A percentile compares a stretch with the other conserved stretches of the same genome.
These are phyloP conservation scores for Stigmatopora nigra DNA, from an alignment of 2,113 vertebrate genomes.

Conservation along the genomic window DNA sequence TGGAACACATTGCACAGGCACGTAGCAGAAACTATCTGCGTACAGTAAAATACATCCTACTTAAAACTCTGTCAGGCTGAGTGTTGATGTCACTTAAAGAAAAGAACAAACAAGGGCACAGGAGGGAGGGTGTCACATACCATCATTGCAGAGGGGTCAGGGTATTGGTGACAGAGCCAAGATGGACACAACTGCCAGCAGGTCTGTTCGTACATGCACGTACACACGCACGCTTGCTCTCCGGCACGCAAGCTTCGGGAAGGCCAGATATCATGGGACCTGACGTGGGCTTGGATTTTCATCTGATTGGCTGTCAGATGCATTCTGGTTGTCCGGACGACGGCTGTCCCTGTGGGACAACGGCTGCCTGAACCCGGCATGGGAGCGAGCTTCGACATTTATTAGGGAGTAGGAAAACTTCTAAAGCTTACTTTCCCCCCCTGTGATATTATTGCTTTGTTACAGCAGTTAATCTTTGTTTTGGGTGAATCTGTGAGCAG, in stretches of 20 bases:
- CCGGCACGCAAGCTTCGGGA: not conserved
- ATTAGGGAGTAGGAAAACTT: conserved; percentile 36
- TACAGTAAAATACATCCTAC: not conserved
- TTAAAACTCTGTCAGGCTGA: not conserved
- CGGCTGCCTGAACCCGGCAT: conserved; percentile 26
- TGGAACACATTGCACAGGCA: not conserved
- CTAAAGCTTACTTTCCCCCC: conserved; percentile 22
- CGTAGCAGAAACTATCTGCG: not conserved
- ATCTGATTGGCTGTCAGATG: conserved; percentile 54
- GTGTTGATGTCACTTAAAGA: conserved; percentile 11
- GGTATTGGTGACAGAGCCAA: conserved; percentile 43
- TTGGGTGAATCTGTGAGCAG: not conserved
- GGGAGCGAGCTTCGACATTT: conserved; percentile 38
- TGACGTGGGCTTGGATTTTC: conserved; percentile 48
- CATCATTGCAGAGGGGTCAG: conserved; percentile 46
- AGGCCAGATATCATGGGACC: conserved; percentile 34
- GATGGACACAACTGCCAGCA: conserved; percentile 46
- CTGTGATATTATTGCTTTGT: conserved; percentile 12
- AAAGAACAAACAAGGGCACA: conserved; percentile 13
- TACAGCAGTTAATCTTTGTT: not conserved
- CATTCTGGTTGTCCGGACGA: conserved; percentile 51
- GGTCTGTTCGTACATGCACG: conserved; percentile 7
- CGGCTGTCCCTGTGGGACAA: conserved; percentile 48
- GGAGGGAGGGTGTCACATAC: conserved; percentile 43
- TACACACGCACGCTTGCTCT: not conserved